Percentiles rank a stretch among this genome's conserved stretches.
These are phyloP conservation scores for Pangasius djambal DNA, from an alignment of 2,797 vertebrate species.

Conservation along the genomic window DNA sequence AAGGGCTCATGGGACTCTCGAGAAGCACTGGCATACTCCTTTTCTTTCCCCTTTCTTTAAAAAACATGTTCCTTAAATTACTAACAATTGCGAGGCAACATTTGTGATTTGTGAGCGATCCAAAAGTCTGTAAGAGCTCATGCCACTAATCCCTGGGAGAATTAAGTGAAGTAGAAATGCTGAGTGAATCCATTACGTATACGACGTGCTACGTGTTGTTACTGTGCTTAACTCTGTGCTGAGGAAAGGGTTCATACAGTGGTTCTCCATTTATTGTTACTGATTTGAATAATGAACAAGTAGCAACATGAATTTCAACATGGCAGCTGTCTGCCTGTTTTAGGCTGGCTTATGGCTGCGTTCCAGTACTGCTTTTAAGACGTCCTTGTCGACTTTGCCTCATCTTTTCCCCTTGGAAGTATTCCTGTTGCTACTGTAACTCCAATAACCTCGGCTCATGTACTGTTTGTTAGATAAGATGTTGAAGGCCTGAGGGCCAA, in stretches of 20 bases:
- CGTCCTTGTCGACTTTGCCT: background rate
- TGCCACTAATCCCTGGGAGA: background rate
- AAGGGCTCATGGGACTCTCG: background rate
- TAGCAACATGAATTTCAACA: background rate
- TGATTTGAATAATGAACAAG: background rate
- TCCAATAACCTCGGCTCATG: background rate
- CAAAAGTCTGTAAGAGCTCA: background rate
- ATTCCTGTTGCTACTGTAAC: background rate
- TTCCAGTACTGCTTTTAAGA: background rate
- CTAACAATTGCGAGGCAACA: background rate
- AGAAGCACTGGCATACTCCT: background rate
- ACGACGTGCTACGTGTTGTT: background rate
- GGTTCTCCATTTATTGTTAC: background rate
- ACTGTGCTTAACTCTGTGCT: background rate
- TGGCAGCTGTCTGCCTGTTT: background rate
- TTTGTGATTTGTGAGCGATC: background rate
- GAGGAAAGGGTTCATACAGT: background rate
- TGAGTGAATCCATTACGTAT: too few relatives aligned
- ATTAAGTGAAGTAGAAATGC: background rate
- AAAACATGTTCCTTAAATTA: too few relatives aligned
- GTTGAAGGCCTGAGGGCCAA: background rate
- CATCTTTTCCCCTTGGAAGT: background rate
- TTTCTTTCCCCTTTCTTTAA: too few relatives aligned
- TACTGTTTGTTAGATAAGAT: background rate
- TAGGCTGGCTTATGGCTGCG: background rate